Evolutionary conservation across 1,140 invertebrate species (phyloP).

Genomic region (Rhagoletis zephyria): DNA sequence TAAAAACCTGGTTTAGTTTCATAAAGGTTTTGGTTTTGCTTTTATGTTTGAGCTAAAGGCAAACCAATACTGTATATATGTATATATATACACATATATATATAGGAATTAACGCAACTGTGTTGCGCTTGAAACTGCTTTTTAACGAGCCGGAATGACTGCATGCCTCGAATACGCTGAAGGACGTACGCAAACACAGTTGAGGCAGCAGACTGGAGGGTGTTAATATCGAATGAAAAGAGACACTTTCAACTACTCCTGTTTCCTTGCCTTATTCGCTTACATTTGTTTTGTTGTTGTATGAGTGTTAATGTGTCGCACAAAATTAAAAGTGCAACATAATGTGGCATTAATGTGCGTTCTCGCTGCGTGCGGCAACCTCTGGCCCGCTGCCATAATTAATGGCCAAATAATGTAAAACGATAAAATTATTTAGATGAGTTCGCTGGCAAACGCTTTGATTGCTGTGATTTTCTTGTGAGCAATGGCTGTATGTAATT

Average conservation of each 20-base stretch:
- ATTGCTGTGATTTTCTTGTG: not conserved
- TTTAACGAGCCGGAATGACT: constrained; percentile 44
- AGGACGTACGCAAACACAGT: not conserved
- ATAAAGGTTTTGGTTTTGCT: too few relatives aligned
- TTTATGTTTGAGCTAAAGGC: too few relatives aligned
- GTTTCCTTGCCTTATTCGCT: not conserved
- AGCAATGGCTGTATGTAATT: not conserved
- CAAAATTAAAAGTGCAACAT: constrained; percentile 52
- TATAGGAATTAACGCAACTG: constrained; percentile 12
- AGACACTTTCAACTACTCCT: not conserved
- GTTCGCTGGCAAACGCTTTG: not conserved
- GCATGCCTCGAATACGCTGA: not conserved
- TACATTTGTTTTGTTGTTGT: not conserved
- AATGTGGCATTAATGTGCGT: constrained; percentile 37
- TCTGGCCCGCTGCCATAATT: constrained; percentile 47
- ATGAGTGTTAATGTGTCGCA: constrained; percentile 43
- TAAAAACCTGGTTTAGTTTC: not conserved
- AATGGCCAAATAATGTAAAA: constrained; percentile 56
- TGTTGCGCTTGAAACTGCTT: constrained; percentile 19
- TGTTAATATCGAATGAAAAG: constrained; percentile 31
- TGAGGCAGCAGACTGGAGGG: not conserved
- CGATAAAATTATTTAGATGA: constrained; percentile 47
- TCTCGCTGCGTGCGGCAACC: not conserved
- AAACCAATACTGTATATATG: not conserved
- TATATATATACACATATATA: not conserved